Base-by-base conservation (phyloP, 1,140 invertebrate species). In the Chymomyza costata region DNA sequence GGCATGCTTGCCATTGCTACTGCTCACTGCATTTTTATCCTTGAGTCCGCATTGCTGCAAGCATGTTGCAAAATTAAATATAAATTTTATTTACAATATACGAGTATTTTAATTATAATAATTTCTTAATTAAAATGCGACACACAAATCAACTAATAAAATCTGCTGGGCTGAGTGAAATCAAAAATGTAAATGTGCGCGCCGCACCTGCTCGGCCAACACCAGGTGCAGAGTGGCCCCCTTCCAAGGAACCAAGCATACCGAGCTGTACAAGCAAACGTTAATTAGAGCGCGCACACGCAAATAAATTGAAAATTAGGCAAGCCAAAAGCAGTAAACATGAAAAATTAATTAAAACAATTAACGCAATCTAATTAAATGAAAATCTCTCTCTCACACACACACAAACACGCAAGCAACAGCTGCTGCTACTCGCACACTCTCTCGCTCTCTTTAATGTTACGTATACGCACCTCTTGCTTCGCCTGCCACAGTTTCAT, bases 401-500 rank as follows among this genome's bases (percentile, higher is more conserved):
- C 25, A 28, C 25, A 28, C 5, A 6, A 28, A 28, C 5, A 10
- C 25, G 25, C 25, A n/a, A n/a, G n/a, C n/a, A n/a, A n/a, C n/a
- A n/a, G n/a, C 32, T 15, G 15, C 48, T 10, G 37, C 18, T 25
- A 11, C 34, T 18, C 15, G 38, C 8, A 10, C 11, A 6, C 34
- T 11, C 11, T 5, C 15, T 13, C 11, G 34, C n/a, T 11, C 34
- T 5, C 34, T 18, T 21, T 15, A 14, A n/a, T 34, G 11, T 3
- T 28, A 37, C 2, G 8, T 25, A 15, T 18, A 83, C 89, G 89
- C 86, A 92, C 92, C 87, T 90, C 88, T 88, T 93, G 91, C 68
- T 90, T 89, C 47, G 89, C 88, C 83, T 93, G 91, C 92, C 92
- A 93, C 37, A 88, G 88, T 73, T 93, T 92, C 91, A 93, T 92